Evolutionary conservation across 1,140 invertebrate genomes (phyloP).

Genomic region (Globodera rostochiensis): DNA sequence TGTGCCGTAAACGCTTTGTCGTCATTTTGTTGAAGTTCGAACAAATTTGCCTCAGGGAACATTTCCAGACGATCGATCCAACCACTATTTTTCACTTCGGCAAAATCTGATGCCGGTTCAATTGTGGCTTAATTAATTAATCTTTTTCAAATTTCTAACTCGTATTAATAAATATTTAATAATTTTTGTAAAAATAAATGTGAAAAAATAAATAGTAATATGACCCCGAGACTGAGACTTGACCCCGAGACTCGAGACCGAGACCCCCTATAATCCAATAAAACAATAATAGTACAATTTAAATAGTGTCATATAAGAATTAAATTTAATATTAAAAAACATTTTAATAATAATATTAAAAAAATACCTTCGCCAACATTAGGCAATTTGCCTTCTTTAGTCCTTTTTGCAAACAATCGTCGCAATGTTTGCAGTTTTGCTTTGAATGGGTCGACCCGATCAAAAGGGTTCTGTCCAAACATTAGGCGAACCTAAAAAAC

Average conservation of each 20-base stretch:
- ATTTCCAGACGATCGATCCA: constrained; percentile 3
- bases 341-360: too few species aligned
- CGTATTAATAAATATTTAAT: too few species aligned
- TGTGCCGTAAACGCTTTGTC: not conserved
- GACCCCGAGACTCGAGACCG: too few species aligned
- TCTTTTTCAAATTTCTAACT: too few species aligned
- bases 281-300: too few species aligned
- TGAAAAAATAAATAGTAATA: too few species aligned
- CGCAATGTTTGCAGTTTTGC: constrained; percentile 8
- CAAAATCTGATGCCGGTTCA: not conserved
- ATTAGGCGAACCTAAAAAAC: constrained; percentile 19
- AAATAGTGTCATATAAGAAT: too few species aligned
- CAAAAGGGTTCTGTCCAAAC: constrained; percentile 34
- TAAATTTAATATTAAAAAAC: too few species aligned
- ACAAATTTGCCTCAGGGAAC: constrained; percentile 6
- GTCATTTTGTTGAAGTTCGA: not conserved
- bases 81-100: not conserved
- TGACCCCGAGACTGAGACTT: too few species aligned
- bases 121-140: not conserved
- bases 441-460: constrained; percentile 11
- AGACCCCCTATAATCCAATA: too few species aligned
- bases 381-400: not conserved
- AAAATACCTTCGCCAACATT: not conserved
- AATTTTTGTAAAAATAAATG: too few species aligned
- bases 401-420: not conserved